Percentiles rank a stretch among this genome's conserved stretches.
Conservation (phyloP, 2,113 vertebrate species). For the Ailurus styani region DNA sequence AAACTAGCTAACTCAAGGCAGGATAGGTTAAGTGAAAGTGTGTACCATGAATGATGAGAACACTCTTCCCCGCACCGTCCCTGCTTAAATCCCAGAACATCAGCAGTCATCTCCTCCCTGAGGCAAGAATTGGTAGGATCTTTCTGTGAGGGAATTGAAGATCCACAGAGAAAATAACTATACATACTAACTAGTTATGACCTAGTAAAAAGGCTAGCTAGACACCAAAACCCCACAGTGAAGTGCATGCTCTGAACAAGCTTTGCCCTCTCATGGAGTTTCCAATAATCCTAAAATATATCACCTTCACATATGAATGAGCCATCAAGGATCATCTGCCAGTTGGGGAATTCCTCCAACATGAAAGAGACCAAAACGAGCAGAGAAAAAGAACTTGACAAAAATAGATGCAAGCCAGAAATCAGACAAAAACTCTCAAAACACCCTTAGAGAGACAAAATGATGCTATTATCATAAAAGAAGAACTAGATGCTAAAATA, state of each 20-base stretch:
- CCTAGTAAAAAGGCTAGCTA: background rate
- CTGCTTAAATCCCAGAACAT: background rate
- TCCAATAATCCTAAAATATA: background rate
- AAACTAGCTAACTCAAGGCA: background rate
- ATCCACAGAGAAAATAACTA: background rate
- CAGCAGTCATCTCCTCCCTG: background rate
- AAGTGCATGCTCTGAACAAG: background rate
- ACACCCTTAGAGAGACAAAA: background rate
- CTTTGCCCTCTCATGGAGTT: background rate
- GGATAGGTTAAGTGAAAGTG: background rate
- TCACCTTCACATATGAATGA: background rate
- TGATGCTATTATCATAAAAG: background rate
- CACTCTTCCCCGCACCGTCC: fast-evolving
- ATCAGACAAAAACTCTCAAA: background rate
- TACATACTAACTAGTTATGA: background rate
- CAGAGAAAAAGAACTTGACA: background rate
- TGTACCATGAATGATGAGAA: background rate
- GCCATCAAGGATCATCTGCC: background rate
- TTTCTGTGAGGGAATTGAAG: background rate
- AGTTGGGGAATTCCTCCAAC: background rate
- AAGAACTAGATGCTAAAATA: background rate
- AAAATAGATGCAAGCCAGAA: background rate
- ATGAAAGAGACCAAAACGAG: background rate
- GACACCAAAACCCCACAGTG: background rate
- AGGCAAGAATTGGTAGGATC: background rate